Conservation (phyloP, 2,797 vertebrate species). For the Tapirus indicus region DNA sequence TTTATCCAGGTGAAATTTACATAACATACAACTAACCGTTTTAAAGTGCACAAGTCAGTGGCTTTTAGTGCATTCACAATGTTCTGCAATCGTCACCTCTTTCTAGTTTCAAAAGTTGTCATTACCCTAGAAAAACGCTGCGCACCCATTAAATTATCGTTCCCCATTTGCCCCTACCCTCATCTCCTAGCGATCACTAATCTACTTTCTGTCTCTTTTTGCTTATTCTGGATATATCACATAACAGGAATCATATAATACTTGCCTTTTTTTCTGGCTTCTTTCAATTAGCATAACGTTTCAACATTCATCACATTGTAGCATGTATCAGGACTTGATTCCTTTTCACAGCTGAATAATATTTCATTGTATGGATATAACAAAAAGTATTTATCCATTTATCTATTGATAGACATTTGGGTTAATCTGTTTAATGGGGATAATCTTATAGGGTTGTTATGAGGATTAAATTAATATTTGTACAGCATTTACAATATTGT, state of each 20-base stretch:
- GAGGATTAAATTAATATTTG: slow-evolving; percentile 24
- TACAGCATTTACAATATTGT: background rate
- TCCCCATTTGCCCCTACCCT: background rate
- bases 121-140: background rate
- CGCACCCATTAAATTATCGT: background rate
- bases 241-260: background rate
- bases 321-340: background rate
- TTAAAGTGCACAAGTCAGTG: background rate
- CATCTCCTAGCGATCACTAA: background rate
- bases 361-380: background rate
- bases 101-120: background rate
- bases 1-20: background rate
- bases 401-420: background rate
- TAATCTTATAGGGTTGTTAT: background rate
- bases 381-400: background rate
- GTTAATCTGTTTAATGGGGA: background rate
- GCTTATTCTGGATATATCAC: background rate
- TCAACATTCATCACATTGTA: background rate
- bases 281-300: background rate
- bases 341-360: background rate
- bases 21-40: background rate
- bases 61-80: background rate
- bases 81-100: background rate
- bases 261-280: background rate
- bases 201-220: background rate